Base-by-base conservation (phyloP, 2,888 invertebrate species). In the Nephrocerus scutellatus region DNA sequence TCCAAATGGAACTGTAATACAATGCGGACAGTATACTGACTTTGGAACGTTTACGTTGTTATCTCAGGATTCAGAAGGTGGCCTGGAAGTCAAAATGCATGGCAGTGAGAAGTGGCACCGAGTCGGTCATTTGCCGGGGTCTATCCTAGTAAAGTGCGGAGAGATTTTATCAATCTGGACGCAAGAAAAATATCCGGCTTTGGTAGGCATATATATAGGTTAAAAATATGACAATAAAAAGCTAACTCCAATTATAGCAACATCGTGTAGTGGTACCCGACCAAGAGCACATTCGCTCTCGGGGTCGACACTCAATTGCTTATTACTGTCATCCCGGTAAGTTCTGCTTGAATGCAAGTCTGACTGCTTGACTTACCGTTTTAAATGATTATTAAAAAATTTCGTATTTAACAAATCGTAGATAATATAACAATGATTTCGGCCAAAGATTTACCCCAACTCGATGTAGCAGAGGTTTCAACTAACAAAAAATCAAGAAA, bases 101-200 rank as follows among this genome's bases (percentile, higher is more conserved):
- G 74, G 74, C 33, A 76, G 76, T 48, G 78, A 79, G 21, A 76
- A 78, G 49, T 87, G 83, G 82, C 74, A 79, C 52, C 73, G 80
- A 23, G 83, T 84, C 4, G 81, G 80, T 1, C 83, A 85, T 54
- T 72, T 86, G 34, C 82, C 82, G 0, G 83, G 82, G 20, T 80
- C 85, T 18, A 79, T 86, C 50, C 70, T 87, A 30, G 74, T 87
- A 20, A 84, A 84, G 57, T 74, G 81, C 16, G 86, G 84, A 13
- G 82, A 85, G 56, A 72, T 84, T 35, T 69, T 87, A 38, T 80
- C 82, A 14, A 71, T 75, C 29, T 86, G 84, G 86, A 85, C 86
- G 5, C 73, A 77, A 34, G 78, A 79, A 47, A 70, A 75, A 35
- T 74, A 84, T 40, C 75, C 80, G 14, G 83, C 86, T 36, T 73